Evolutionary conservation across 2,797 vertebrate species (phyloP), one percentile per base, ranked within the genome.

Genomic region (Hozukius guyotensis): DNA sequence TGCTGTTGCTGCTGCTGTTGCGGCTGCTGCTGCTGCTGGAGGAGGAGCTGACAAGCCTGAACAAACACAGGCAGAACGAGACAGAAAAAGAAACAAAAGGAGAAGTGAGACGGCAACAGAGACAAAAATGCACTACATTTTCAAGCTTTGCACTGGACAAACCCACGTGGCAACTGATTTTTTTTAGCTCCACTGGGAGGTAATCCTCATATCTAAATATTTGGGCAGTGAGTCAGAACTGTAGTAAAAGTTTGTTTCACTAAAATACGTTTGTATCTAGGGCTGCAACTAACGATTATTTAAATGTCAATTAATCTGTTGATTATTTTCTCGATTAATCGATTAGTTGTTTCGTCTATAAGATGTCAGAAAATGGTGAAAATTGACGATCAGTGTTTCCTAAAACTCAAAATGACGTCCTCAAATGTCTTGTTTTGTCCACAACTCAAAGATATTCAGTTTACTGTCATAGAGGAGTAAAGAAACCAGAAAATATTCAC

Each of bases 31-130:
- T 92, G 97, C 89, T 96, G 96, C 88, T 96, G 98, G 49, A 99
- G 93, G 62, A 99, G 97, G 79, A 99, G 97, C 95, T 99, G 98
- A 95, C 98, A 99, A 9, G 98, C 98, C 98, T 99, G 80, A 81
- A 73, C 27, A 3, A 74, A 64, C n/a, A 82, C 32, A 13, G 38
- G 13, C 38, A 42, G 38, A 14, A 55, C 6, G 38, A 57, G 57
- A 72, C n/a, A 59, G 34, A 81, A 52, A 42, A 18, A 32, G 11
- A 78, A 55, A 64, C 8, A 73, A 70, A 16, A 78, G 5, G 5
- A 71, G 10, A 1, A 56, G 49, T 72, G 52, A 86, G 62, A 3
- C 1, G 1, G n/a, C 14, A 81, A 66, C 22, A 27, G n/a, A 49
- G 14, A 53, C 7, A 74, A 63, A 32, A 62, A 66, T 5, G 7